Evolutionary conservation across 2,797 vertebrate species (phyloP).

Genomic region (Enteromius treurensis): DNA sequence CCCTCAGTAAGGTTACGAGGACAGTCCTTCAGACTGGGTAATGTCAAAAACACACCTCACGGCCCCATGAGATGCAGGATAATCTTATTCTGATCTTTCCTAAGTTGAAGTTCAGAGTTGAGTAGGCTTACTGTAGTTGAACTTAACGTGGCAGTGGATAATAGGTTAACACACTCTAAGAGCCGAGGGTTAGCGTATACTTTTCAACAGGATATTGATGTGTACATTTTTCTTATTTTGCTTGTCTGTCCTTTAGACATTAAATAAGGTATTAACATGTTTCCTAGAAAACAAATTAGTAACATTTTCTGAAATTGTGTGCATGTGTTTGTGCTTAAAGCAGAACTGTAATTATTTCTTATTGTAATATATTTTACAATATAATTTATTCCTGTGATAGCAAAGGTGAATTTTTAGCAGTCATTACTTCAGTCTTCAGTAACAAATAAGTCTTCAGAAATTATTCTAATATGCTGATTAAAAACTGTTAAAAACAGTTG

Average conservation of each 20-base stretch:
- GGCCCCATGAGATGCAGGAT: neutral
- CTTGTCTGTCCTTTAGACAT: neutral
- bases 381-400: neutral
- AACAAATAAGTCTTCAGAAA: neutral
- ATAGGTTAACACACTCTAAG: neutral
- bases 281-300: neutral
- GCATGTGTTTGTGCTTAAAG: neutral
- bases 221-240: neutral
- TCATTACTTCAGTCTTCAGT: neutral
- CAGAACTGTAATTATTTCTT: neutral
- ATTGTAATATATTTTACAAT: neutral
- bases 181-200: neutral
- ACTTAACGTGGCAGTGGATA: neutral
- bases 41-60: neutral
- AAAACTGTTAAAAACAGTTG: neutral
- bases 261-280: neutral
- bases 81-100: slow-evolving; percentile 11
- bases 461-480: neutral
- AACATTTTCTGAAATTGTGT: no score
- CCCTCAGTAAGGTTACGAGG: neutral
- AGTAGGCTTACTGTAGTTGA: neutral
- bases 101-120: neutral
- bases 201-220: neutral
- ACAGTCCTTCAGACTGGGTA: neutral
- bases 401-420: neutral